Evolutionary conservation across 2,797 vertebrate species (phyloP), one percentile per base, ranked within the genome.

Genomic region (Enoplosus armatus): DNA sequence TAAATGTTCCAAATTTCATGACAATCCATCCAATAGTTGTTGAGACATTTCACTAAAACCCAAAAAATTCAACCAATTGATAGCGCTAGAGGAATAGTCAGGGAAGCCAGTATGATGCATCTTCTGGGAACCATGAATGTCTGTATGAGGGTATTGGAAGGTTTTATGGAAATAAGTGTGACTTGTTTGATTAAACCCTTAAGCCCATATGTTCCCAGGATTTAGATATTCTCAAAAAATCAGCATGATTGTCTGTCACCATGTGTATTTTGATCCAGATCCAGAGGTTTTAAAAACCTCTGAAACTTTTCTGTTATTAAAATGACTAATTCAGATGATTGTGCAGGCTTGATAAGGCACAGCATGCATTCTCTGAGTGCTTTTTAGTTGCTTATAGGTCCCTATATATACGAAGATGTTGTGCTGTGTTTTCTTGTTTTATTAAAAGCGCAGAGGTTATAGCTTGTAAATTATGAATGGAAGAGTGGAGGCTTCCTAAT

Each of bases 391-490:
- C 63, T 83, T 59, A 60, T 61, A n/a, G 26, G 27, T 22, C n/a
- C n/a, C 16, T 67, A 0, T 45, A 29, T 37, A 54, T 45, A 24
- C 3, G 3, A 33, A 64, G 64, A 50, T 75, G 59, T 18, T 48
- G 48, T 64, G 31, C 55, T 56, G 29, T 39, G 62, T 73, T 76
- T 68, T 59, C 70, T 24, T 73, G 37, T 65, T 75, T 67, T 51
- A 55, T 26, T 71, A 56, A 78, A 86, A 83, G 58, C 50, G 60
- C 2, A 22, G 58, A 68, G 60, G 47, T 50, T 85, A 74, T 61
- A 66, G 65, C 63, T 87, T 75, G 47, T 89, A 72, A 84, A 87
- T 90, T 83, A 76, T 89, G 43, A 87, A 89, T 86, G 55, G 68
- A 65, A 62, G 29, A 83, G 67, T 39, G 18, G 63, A 80, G 27